Evolutionary conservation across 2,797 vertebrate species (phyloP), one percentile per base, ranked within the genome.

Genomic region (Galagoides demidoff): DNA sequence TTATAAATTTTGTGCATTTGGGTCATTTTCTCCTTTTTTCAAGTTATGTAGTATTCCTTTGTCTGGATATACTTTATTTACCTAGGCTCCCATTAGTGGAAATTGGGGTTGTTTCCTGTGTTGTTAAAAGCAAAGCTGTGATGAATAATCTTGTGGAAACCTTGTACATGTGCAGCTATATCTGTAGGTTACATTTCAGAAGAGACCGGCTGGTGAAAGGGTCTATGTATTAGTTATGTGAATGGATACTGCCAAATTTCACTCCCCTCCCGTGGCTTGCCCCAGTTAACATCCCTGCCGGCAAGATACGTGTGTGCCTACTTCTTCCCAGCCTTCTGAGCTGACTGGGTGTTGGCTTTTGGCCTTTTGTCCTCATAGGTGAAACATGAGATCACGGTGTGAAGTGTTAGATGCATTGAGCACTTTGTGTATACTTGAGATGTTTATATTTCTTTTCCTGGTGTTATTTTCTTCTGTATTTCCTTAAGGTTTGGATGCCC

Each of bases 1-100:
- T 57, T 49, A 76, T 23, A 5, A 68, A 92, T 96, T 95, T 95
- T 92, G 45, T 31, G 27, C 25, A n/a, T 77, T 97, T 87, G 23
- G 34, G 31, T 90, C 39, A 25, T 64, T 9, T 78, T 52, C 52
- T 82, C 77, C 20, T 73, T 81, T 64, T 31, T 55, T 43, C 73
- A 83, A 87, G 70, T 86, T 92, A 5, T 19, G 22, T 66, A 59
- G 14, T 78, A 61, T 74, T 37, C 16, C 45, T 23, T 63, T 64
- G 39, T 68, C 34, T 71, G 63, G 4, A 39, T 88, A 29, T 70
- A 66, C 10, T 82, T 79, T 68, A 52, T 34, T 39, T 89, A 31
- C 71, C 10, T 77, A 34, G 31, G 77, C 59, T 59, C 39, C 20
- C 85, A 2, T 63, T 71, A 31, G 31, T 82, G 49, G 66, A 77